phyloP scores from a whole-genome alignment of 2,888 invertebrate genomes.

The Aphidius colemani region DNA sequence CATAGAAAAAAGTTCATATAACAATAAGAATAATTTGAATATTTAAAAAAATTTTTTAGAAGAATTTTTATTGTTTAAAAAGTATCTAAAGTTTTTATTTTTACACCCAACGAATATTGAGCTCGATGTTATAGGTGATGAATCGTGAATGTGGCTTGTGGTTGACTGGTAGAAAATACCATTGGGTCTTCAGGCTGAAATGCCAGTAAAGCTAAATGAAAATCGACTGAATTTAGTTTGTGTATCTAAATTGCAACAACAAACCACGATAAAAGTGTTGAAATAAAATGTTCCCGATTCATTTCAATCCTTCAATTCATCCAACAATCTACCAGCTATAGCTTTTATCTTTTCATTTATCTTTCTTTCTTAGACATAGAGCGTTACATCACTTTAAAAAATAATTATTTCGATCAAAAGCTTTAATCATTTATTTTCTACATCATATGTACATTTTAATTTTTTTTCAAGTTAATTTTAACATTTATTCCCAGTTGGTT shows the following conservation, averaged over 20 bases:
- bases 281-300: neutral
- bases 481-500: no score
- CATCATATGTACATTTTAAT: no score
- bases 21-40: no score
- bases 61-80: neutral
- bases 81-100: neutral
- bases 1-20: no score
- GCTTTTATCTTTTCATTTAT: constrained; percentile 15
- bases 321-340: constrained; percentile 10
- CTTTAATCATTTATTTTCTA: constrained; percentile 27
- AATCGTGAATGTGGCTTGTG: constrained; percentile 31
- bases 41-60: no score
- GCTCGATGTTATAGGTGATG: constrained; percentile 35
- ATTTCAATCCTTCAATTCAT: no score
- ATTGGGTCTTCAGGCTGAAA: neutral
- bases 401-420: constrained; percentile 37
- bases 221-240: constrained; percentile 25
- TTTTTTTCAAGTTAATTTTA: no score
- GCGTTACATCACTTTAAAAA: constrained; percentile 26
- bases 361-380: neutral
- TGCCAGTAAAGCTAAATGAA: constrained; percentile 28
- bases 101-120: constrained; percentile 5
- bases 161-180: neutral
- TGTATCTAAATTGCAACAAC: constrained; percentile 4
- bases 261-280: constrained; percentile 14